A percentile compares a stretch with the other conserved stretches of the same genome.
These are phyloP conservation scores for Pempheris klunzingeri DNA, from an alignment of 2,797 vertebrate genomes.

Conservation along the genomic window DNA sequence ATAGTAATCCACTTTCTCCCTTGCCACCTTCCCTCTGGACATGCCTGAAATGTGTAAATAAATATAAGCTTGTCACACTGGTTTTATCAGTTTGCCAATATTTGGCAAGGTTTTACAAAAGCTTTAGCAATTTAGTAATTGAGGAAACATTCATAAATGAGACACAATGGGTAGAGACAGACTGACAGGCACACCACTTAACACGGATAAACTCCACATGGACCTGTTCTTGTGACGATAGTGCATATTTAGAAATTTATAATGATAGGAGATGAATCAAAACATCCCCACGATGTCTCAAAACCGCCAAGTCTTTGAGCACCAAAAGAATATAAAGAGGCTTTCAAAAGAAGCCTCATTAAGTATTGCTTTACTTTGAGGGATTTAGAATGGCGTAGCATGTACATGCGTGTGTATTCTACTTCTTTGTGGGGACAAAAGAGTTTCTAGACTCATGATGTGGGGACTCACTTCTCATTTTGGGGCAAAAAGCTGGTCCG, in stretches of 20 bases:
- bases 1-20: conserved; percentile 41
- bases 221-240: conserved; percentile 2
- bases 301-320: not conserved
- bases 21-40: conserved; percentile 14
- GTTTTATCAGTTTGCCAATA: conserved; percentile 35
- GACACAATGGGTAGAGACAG: conserved; percentile 15
- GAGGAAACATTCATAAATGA: conserved; percentile 30
- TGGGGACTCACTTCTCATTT: not conserved
- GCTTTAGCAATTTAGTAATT: conserved; percentile 34
- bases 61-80: conserved; percentile 42
- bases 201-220: not conserved
- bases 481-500: not conserved
- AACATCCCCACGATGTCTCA: not conserved
- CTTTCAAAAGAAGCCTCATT: not conserved
- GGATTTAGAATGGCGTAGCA: not conserved
- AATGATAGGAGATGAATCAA: not conserved
- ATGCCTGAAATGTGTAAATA: conserved; percentile 39
- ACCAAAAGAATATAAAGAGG: not conserved
- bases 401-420: not conserved
- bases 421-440: not conserved
- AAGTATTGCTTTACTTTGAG: not conserved
- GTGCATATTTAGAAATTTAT: not conserved
- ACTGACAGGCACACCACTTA: not conserved
- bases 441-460: not conserved
- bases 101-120: conserved; percentile 29